Evolutionary conservation across 2,888 invertebrate genomes (phyloP), one percentile per base, ranked within the genome.

Genomic region (Drosophila koepferae): DNA sequence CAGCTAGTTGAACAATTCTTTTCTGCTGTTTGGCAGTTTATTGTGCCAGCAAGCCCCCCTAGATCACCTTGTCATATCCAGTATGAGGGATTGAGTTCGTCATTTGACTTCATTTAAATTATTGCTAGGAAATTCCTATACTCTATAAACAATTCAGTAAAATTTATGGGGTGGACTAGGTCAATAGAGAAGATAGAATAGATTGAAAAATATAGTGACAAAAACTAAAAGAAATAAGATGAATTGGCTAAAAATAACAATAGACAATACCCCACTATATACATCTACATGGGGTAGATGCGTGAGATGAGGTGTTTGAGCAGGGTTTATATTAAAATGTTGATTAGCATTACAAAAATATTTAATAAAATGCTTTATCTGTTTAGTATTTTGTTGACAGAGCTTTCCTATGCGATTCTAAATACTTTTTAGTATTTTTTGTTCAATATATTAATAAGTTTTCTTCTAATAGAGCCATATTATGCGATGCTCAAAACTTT

Each of bases 61-160:
- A 74, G 61, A 64, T 63, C 53, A 69, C 16, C 56, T 23, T 49
- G 36, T 55, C 55, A 55, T 16, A n/a, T 23, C 14, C 43, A 55
- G 20, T 16, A 16, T 2, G 48, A 51, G 43, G 43, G 36, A 28
- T 43, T 48, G 23, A 61, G 36, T 54, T 36, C 12, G 40, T 14
- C 16, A 18, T 51, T 34, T 59, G 41, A 51, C 38, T 40, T 36
- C 7, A 67, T 69, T 34, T 23, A 40, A 67, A 18, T 56, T 36
- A 53, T 46, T 34, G 23, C 34, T 61, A 31, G 48, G 41, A 55
- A 34, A 51, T 49, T 43, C 20, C 14, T 43, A 12, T 9, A 23
- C 68, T 31, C 14, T 49, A 40, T 40, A 58, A 48, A n/a, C 23
- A 38, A 3, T 23, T 16, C 16, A 8, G 16, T 46, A 16, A 16